Evolutionary conservation across 2,113 vertebrate genomes (phyloP).

Genomic region (Hyla sarda): DNA sequence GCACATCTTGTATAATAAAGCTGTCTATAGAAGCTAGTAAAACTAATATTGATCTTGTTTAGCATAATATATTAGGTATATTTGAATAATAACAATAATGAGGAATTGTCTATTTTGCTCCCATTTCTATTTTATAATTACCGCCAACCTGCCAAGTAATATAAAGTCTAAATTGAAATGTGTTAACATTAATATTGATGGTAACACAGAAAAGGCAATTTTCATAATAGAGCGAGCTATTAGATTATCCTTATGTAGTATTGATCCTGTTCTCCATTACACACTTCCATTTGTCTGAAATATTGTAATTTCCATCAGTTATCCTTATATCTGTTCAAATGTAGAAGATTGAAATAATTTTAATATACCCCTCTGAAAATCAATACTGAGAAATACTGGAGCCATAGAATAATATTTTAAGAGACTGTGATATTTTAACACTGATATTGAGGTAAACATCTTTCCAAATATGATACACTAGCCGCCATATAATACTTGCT

Average conservation of each 20-base stretch:
- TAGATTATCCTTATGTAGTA: constrained; percentile 44
- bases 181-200: constrained; percentile 59
- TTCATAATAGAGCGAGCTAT: constrained; percentile 32
- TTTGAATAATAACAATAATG: constrained; percentile 57
- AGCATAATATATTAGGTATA: constrained; percentile 57
- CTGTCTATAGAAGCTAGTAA: constrained; percentile 66
- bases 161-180: constrained; percentile 42
- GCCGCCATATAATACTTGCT: too few relatives aligned
- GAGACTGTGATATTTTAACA: background rate
- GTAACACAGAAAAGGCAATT: constrained; percentile 47
- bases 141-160: constrained; percentile 4
- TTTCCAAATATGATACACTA: too few relatives aligned
- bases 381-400: constrained; percentile 33
- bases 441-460: background rate
- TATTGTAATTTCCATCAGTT: constrained; percentile 15
- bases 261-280: constrained; percentile 26
- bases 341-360: background rate
- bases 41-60: constrained; percentile 65
- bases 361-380: constrained; percentile 35
- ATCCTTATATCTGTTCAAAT: constrained; percentile 12
- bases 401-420: constrained; percentile 17
- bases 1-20: constrained; percentile 68
- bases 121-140: background rate
- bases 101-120: constrained; percentile 57
- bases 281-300: background rate